Percentiles rank a stretch among this genome's conserved stretches.
These are phyloP conservation scores for Lamellibrachia luymesi DNA, from an alignment of 1,140 invertebrate species.

Conservation along the genomic window DNA sequence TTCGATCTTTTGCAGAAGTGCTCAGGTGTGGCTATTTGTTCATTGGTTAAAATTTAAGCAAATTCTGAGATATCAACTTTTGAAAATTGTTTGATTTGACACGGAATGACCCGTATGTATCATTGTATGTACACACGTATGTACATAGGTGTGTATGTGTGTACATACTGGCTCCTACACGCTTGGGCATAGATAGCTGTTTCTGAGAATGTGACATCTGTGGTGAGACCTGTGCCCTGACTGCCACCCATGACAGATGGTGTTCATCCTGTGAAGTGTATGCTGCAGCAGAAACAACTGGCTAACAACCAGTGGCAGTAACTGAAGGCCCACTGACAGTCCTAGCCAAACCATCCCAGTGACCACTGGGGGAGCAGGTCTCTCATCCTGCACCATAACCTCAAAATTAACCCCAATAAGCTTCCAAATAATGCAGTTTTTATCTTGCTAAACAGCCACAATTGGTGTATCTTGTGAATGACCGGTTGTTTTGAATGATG, in stretches of 20 bases:
- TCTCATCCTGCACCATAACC: neutral
- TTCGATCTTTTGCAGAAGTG: no score
- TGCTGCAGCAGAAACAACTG: neutral
- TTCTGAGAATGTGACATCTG: neutral
- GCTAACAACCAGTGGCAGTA: neutral
- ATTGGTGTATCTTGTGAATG: neutral
- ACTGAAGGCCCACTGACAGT: neutral
- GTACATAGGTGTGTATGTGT: neutral
- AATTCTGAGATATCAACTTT: no score
- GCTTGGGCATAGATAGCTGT: neutral
- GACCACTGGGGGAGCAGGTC: neutral
- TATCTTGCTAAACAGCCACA: neutral
- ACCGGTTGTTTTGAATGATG: neutral
- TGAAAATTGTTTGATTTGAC: no score
- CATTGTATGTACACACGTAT: no score
- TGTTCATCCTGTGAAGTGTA: no score
- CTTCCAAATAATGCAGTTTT: neutral
- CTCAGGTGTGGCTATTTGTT: no score
- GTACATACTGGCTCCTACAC: neutral
- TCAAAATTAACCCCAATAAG: neutral
- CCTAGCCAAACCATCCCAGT: neutral
- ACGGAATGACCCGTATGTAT: no score
- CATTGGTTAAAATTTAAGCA: no score
- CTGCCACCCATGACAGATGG: neutral
- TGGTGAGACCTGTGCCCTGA: neutral